Base-by-base conservation (phyloP, 2,888 invertebrate species). In the Hedya salicella region DNA sequence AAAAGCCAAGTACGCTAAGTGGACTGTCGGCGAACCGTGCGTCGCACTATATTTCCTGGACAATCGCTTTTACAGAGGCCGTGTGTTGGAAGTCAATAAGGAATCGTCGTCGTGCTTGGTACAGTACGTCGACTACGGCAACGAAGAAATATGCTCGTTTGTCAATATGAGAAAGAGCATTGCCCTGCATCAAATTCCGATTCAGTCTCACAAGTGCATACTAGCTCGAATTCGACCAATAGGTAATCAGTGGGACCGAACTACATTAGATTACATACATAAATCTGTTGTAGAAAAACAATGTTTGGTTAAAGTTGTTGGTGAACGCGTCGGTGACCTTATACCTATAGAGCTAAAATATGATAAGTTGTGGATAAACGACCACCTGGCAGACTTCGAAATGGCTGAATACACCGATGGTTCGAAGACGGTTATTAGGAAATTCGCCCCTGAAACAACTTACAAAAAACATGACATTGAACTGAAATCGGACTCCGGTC, bases 91-190 rank as follows among this genome's bases (percentile, higher is more conserved):
- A 59, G 86, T 93, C 0, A 78, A 87, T 44, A 73, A 83, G 1
- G 88, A 92, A 65, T 72, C 84, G 1, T 74, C 82, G 53, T 74
- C 78, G 59, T 87, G 95, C 69, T 69, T 90, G 62, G 94, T 97
- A 0, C 89, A 93, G 59, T 97, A 96, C 85, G 93, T 97, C 0
- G 98, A 98, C 86, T 98, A 96, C 78, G 98, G 98, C 0, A 97
- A 97, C 78, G 89, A 94, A 44, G 97, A 97, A 81, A 80, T 83
- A 0, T 94, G 95, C 65, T 73, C 87, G 0, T 87, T 93, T 13
- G 80, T 86, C 0, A 92, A 94, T 60, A 75, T 97, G 57, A 90
- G 95, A 17, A 95, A 94, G 70, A 93, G 93, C 71, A 91, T 95
- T 1, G 93, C 94, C 4, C 93, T 95, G 50, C 88, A 94, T 0